phyloP scores from a whole-genome alignment of 2,113 vertebrate species.

The Nothoprocta perdicaria region DNA sequence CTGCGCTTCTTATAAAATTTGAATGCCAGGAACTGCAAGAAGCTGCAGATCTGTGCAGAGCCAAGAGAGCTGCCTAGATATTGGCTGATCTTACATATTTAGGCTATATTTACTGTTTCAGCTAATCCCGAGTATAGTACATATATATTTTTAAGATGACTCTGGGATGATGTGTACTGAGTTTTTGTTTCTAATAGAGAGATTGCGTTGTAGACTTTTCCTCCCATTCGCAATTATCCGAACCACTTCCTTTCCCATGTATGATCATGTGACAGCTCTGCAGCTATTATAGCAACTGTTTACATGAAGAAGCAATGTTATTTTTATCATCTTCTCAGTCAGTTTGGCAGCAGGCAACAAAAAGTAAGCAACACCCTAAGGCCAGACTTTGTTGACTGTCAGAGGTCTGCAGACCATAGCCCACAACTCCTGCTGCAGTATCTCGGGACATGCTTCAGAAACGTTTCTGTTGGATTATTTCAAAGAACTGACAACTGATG shows the following conservation, averaged over 20 bases:
- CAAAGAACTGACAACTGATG: not conserved
- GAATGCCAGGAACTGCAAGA: conserved; percentile 30
- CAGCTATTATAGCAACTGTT: not conserved
- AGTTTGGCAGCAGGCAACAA: not conserved
- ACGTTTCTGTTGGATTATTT: not conserved
- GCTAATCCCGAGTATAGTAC: not conserved
- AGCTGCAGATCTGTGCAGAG: not conserved
- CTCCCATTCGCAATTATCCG: not conserved
- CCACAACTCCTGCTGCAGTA: not conserved
- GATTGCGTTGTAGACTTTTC: not conserved
- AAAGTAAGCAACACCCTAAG: not conserved
- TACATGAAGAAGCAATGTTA: not conserved
- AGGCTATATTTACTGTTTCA: not conserved
- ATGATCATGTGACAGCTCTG: not conserved
- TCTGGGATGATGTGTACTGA: accelerated
- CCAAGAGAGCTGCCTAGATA: not conserved
- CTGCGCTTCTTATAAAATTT: conserved; percentile 35
- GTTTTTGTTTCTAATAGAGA: not conserved
- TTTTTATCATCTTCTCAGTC: not conserved
- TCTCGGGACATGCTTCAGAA: not conserved
- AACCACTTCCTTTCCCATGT: not conserved
- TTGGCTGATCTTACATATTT: not conserved
- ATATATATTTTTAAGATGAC: not conserved
- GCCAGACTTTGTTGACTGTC: not conserved
- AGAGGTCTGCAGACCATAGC: not conserved